Percentiles rank a stretch among this genome's conserved stretches.
These are phyloP conservation scores for Pelecanus crispus DNA, from an alignment of 2,113 vertebrate species.

Conservation along the genomic window DNA sequence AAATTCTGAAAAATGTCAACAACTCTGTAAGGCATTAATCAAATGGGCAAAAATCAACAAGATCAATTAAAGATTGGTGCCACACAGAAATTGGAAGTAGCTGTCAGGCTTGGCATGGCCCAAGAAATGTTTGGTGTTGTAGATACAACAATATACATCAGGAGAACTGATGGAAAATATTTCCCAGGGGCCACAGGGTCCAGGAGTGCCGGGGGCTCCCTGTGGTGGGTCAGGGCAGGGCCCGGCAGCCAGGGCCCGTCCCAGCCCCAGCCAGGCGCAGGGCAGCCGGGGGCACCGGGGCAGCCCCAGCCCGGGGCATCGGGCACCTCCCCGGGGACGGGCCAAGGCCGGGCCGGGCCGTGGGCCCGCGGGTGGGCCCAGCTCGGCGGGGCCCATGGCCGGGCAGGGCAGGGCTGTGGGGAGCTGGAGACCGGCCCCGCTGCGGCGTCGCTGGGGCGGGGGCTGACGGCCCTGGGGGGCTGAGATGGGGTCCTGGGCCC, in stretches of 20 bases:
- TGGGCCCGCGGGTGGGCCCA: neutral
- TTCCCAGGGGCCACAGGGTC: neutral
- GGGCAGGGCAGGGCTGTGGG: neutral
- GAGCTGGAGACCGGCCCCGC: neutral
- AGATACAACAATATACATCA: neutral
- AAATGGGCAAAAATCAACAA: neutral
- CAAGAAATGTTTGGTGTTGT: neutral
- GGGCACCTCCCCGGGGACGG: neutral
- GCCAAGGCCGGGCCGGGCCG: no score
- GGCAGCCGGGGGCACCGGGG: fast-evolving
- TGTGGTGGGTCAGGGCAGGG: neutral
- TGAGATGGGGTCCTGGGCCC: no score
- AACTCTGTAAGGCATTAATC: neutral
- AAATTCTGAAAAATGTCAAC: neutral
- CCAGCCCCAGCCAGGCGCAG: neutral
- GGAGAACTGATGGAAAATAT: neutral
- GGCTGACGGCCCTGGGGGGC: neutral
- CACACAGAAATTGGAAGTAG: neutral
- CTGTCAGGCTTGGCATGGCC: fast-evolving
- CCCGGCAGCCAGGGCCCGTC: neutral
- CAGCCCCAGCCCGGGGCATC: no score
- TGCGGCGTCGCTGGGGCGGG: fast-evolving
- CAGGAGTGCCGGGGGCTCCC: fast-evolving
- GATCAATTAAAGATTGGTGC: neutral
- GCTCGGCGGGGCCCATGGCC: fast-evolving